Percentiles rank a stretch among this genome's conserved stretches.
Conservation (phyloP, 2,113 vertebrate species). For the Chionodraco myersi region DNA sequence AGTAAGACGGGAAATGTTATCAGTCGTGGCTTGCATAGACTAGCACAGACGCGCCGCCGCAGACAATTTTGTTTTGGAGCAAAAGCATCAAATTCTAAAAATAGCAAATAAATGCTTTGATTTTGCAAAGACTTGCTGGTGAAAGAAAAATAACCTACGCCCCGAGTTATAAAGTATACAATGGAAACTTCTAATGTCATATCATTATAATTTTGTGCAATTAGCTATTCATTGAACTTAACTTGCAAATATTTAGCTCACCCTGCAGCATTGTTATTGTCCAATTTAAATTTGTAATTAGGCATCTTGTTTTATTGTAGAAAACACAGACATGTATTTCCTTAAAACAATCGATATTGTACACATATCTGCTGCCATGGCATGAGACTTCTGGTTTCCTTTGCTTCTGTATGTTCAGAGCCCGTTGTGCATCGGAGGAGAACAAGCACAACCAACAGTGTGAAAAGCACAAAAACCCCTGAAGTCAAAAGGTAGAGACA, state of each 20-base stretch:
- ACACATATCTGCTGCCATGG: background rate
- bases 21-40: conserved; percentile 1
- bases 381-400: background rate
- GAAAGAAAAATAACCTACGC: too few species aligned
- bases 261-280: background rate
- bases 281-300: background rate
- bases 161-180: background rate
- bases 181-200: background rate
- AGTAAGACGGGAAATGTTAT: conserved; percentile 23
- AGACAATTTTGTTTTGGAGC: background rate
- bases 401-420: background rate
- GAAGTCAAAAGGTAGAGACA: conserved; percentile 21
- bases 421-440: background rate
- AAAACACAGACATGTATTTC: background rate
- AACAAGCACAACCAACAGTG: background rate
- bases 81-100: background rate
- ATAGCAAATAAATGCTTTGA: background rate
- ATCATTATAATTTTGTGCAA: background rate
- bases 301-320: background rate
- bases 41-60: conserved; percentile 9
- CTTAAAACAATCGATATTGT: background rate
- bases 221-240: background rate
- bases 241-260: background rate
- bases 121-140: too few species aligned
- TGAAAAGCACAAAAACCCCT: background rate